Evolutionary conservation across 2,113 vertebrate genomes (phyloP).

Genomic region (Bubalus kerabau): DNA sequence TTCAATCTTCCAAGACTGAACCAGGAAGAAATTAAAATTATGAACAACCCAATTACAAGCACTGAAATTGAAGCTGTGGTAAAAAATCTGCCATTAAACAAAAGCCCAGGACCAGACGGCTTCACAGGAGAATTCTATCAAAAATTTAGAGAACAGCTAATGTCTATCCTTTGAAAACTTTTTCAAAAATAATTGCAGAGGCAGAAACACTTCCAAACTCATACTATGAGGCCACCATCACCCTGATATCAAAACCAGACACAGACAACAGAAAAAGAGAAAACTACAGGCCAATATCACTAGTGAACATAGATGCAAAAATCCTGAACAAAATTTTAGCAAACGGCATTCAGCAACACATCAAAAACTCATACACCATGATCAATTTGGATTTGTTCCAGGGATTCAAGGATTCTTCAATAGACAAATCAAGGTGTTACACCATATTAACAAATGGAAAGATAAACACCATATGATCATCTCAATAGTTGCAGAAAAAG

Average conservation of each 20-base stretch:
- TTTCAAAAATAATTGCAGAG: not conserved
- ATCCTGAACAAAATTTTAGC: not conserved
- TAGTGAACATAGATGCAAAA: not conserved
- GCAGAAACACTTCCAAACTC: not conserved
- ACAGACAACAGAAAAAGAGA: not conserved
- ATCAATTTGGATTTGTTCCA: not conserved
- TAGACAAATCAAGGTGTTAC: not conserved
- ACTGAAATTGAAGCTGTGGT: not conserved
- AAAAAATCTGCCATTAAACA: not conserved
- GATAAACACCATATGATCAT: not conserved
- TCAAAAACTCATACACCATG: not conserved
- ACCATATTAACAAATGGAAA: not conserved
- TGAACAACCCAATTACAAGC: not conserved
- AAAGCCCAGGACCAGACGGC: not conserved
- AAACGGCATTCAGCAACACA: not conserved
- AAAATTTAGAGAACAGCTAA: not conserved
- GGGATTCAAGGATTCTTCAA: not conserved
- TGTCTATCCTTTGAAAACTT: not conserved
- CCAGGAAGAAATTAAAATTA: not conserved
- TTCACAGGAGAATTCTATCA: not conserved
- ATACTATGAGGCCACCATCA: not conserved
- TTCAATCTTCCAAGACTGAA: not conserved
- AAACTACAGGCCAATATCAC: not conserved
- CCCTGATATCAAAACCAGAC: not conserved
- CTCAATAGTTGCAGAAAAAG: not conserved